A percentile compares a stretch with the other conserved stretches of the same genome.
These are phyloP conservation scores for Leptopilina syphax DNA, from an alignment of 2,888 invertebrate genomes.

Conservation along the genomic window DNA sequence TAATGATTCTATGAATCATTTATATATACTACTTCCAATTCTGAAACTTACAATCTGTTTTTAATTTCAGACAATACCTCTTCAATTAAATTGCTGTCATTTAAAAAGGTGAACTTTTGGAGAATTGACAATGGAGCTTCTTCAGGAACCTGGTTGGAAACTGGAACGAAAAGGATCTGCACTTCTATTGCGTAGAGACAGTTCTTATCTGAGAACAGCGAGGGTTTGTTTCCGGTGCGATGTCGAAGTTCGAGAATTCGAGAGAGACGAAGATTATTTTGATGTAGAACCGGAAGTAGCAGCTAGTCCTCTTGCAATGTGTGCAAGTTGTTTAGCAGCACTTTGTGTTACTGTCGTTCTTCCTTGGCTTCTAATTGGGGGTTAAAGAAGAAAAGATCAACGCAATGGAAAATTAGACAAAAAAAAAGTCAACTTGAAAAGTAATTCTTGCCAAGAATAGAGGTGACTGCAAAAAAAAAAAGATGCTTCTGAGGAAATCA, in stretches of 20 bases:
- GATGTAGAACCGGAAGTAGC: slow-evolving; percentile 71
- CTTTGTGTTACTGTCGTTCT: slow-evolving; percentile 78
- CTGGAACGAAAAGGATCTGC: slow-evolving; percentile 73
- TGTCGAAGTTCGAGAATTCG: slow-evolving; percentile 79
- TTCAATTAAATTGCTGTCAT: background rate
- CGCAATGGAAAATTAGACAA: background rate
- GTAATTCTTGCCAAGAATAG: background rate
- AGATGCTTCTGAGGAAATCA: too few species aligned
- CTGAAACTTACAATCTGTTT: too few species aligned
- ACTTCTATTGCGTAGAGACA: slow-evolving; percentile 70
- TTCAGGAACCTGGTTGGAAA: slow-evolving; percentile 75
- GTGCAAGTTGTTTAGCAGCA: slow-evolving; percentile 78
- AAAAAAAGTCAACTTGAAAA: background rate
- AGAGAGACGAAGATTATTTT: slow-evolving; percentile 77
- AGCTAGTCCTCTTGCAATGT: slow-evolving; percentile 76
- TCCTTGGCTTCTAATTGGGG: slow-evolving; percentile 78
- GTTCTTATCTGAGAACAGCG: slow-evolving; percentile 67
- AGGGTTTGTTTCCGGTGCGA: slow-evolving; percentile 79
- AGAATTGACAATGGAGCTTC: slow-evolving; percentile 48
- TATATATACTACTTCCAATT: too few species aligned
- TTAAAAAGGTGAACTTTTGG: background rate
- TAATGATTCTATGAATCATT: too few species aligned
- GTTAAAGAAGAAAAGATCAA: slow-evolving; percentile 56
- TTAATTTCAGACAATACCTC: background rate
- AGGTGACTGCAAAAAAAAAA: background rate